phyloP scores from a whole-genome alignment of 2,888 invertebrate genomes.

The Busseola fusca region DNA sequence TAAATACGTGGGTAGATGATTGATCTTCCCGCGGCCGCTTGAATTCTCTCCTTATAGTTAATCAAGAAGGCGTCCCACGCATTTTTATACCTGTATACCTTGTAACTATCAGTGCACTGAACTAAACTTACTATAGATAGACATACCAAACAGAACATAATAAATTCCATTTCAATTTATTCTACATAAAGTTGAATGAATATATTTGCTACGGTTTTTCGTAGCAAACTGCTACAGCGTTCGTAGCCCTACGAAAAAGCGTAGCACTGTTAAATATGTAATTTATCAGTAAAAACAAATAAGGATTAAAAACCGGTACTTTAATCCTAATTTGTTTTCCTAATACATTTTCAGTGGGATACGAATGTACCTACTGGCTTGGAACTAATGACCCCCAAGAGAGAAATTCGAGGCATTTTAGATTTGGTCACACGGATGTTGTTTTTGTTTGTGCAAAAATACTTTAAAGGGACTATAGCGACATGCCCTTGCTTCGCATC shows the following conservation, averaged over 20 bases:
- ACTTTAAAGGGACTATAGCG: neutral
- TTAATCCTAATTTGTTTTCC: slow-evolving; percentile 49
- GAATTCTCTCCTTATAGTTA: neutral
- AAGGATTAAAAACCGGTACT: slow-evolving; percentile 29
- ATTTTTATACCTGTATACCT: neutral
- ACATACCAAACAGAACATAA: slow-evolving; percentile 6
- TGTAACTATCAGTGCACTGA: slow-evolving; percentile 2
- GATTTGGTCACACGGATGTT: slow-evolving; percentile 11
- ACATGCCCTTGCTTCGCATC: neutral
- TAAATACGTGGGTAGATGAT: neutral
- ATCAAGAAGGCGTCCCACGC: neutral
- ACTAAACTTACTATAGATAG: neutral
- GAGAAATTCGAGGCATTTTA: slow-evolving; percentile 35
- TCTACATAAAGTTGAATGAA: slow-evolving; percentile 7
- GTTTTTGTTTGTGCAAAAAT: neutral
- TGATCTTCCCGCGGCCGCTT: too few species aligned
- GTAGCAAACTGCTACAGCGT: slow-evolving; percentile 24
- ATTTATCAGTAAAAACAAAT: slow-evolving; percentile 39
- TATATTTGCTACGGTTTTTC: slow-evolving; percentile 22
- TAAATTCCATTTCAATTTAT: neutral
- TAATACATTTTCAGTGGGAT: slow-evolving; percentile 39
- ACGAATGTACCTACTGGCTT: slow-evolving; percentile 30
- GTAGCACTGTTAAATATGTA: slow-evolving; percentile 10
- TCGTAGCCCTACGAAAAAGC: neutral
- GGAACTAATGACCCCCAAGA: slow-evolving; percentile 49